Percentiles rank a stretch among this genome's conserved stretches.
These are phyloP conservation scores for Meda fulgida DNA, from an alignment of 2,797 vertebrate genomes.

Conservation along the genomic window DNA sequence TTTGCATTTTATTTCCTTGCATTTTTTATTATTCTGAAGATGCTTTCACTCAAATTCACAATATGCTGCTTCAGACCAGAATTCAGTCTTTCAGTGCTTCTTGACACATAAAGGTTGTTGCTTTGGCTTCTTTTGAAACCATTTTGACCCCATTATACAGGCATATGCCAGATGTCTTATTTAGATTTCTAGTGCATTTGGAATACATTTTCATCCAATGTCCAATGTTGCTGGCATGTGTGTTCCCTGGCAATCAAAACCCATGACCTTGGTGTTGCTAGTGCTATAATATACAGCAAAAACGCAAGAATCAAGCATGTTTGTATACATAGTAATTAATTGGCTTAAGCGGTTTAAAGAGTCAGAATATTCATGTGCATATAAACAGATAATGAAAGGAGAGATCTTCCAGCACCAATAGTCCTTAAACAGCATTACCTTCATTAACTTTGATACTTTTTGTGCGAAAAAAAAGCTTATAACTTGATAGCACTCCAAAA, in stretches of 20 bases:
- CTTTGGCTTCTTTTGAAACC: background rate
- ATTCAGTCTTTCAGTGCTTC: background rate
- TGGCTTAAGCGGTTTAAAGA: background rate
- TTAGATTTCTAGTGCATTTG: background rate
- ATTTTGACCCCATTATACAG: background rate
- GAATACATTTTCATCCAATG: background rate
- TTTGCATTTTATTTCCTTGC: background rate
- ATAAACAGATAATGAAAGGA: background rate
- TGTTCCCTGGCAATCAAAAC: background rate
- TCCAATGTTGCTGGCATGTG: background rate
- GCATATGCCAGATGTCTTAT: slow-evolving; percentile 3
- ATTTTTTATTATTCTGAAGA: background rate
- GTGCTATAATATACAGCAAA: background rate
- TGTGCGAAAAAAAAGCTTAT: background rate
- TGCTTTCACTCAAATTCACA: background rate
- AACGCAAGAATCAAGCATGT: background rate
- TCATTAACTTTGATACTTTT: background rate
- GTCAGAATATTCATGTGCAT: background rate
- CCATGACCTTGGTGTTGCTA: slow-evolving; percentile 3
- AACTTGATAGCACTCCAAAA: no score
- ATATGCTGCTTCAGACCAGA: background rate
- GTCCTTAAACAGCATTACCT: background rate
- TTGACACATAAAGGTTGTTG: background rate
- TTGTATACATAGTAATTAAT: background rate
- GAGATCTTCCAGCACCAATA: no score